A percentile compares a stretch with the other conserved stretches of the same genome.
phyloP scores from a whole-genome alignment of 2,888 invertebrate genomes.

The Lycocerus yunnanus region DNA sequence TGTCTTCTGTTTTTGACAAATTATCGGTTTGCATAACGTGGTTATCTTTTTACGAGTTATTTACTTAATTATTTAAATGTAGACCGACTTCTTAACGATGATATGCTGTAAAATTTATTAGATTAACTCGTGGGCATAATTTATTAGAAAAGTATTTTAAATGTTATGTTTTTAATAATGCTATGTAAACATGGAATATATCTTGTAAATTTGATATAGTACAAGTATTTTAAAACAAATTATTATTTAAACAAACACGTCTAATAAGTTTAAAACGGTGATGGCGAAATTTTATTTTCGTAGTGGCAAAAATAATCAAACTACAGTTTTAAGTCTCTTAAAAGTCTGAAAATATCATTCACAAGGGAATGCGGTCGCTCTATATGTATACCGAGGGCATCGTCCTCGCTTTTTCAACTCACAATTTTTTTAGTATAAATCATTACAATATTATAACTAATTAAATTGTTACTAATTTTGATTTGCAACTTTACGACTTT shows the following conservation, averaged over 20 bases:
- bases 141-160: not conserved
- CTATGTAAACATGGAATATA: not conserved
- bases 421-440: conserved; percentile 1
- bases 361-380: conserved; percentile 4
- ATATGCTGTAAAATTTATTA: not conserved
- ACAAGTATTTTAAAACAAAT: not conserved
- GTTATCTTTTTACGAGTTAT: conserved; percentile 16
- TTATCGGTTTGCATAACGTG: conserved; percentile 27
- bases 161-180: conserved; percentile 1
- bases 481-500: not conserved
- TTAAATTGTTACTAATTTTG: not conserved
- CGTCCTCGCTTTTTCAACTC: not conserved
- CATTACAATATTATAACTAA: not conserved
- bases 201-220: not conserved
- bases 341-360: conserved; percentile 5
- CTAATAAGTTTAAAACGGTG: not conserved
- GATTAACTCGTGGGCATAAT: not conserved
- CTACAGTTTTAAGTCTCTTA: conserved; percentile 1
- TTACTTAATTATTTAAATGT: conserved; percentile 1
- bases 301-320: conserved; percentile 4
- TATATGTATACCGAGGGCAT: conserved; percentile 2
- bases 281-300: conserved; percentile 1
- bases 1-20: conserved; percentile 44
- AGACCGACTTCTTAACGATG: not conserved
- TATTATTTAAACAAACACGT: not conserved